These are phyloP conservation scores for Nicator chloris DNA, from an alignment of 2,113 vertebrate genomes.

Conservation along the genomic window DNA sequence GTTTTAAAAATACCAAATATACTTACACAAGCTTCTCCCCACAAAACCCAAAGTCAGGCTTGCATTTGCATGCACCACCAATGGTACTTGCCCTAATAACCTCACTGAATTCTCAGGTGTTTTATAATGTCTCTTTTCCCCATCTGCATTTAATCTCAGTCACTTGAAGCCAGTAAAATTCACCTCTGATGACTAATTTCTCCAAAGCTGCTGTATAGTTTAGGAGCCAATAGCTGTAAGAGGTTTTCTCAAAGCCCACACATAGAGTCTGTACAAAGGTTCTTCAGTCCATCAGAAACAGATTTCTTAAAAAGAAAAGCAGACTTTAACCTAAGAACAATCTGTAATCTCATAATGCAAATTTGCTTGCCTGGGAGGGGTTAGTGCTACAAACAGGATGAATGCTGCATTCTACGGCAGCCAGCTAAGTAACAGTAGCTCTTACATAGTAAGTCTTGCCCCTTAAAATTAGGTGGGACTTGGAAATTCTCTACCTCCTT, in stretches of 20 bases:
- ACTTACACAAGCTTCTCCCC: background rate
- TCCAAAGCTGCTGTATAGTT: background rate
- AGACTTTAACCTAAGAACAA: background rate
- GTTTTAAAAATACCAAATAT: background rate
- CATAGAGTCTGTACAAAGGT: fast-evolving
- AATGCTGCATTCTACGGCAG: background rate
- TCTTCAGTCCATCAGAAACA: background rate
- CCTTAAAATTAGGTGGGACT: background rate
- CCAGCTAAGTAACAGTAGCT: background rate
- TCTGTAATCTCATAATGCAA: background rate
- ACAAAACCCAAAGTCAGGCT: background rate
- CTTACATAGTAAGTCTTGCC: background rate
- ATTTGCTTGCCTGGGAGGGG: background rate
- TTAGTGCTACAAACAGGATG: background rate
- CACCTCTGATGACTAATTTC: background rate
- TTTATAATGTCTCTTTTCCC: background rate
- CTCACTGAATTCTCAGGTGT: background rate
- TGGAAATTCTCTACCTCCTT: background rate
- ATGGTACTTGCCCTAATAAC: fast-evolving
- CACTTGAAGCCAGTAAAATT: background rate
- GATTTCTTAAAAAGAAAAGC: background rate
- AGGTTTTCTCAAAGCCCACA: background rate
- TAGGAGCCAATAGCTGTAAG: background rate
- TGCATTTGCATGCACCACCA: fast-evolving
- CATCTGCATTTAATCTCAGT: background rate